These are phyloP conservation scores for Heteromyza rotundicornis DNA, from an alignment of 2,888 invertebrate species.

Conservation along the genomic window DNA sequence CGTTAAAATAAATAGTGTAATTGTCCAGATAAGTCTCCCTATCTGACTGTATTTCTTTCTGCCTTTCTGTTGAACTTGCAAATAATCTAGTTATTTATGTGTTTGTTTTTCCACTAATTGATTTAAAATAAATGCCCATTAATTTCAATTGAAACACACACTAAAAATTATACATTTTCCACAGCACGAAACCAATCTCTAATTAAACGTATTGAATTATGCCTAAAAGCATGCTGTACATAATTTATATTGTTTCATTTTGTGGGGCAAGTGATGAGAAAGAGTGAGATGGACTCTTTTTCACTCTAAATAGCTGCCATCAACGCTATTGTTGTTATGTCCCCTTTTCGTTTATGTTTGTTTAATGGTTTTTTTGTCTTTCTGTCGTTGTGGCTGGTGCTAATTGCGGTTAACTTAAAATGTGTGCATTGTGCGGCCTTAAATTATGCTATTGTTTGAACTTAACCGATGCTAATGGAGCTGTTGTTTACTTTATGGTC, in stretches of 20 bases:
- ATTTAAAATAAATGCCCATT: too few relatives aligned
- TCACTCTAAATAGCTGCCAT: neutral
- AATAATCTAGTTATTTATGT: too few relatives aligned
- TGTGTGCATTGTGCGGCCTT: constrained; percentile 1
- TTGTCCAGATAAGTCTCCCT: too few relatives aligned
- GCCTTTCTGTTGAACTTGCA: too few relatives aligned
- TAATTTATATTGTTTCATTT: neutral
- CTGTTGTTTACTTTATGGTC: constrained; percentile 5
- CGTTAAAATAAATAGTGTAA: too few relatives aligned
- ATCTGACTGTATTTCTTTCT: too few relatives aligned
- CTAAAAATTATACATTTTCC: too few relatives aligned
- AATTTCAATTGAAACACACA: too few relatives aligned
- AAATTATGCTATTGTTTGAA: constrained; percentile 12
- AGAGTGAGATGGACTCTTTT: too few relatives aligned
- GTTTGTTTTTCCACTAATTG: too few relatives aligned
- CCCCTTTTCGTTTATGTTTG: too few relatives aligned
- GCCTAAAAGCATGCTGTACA: neutral
- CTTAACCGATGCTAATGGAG: constrained; percentile 5
- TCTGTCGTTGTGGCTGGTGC: neutral
- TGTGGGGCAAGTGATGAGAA: too few relatives aligned
- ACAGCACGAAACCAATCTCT: neutral
- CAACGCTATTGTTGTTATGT: neutral
- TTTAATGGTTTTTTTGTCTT: neutral
- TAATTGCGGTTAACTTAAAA: constrained; percentile 19
- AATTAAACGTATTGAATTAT: neutral